Evolutionary conservation across 2,113 vertebrate species (phyloP), one percentile per base, ranked within the genome.

Genomic region (Pogona vitticeps): DNA sequence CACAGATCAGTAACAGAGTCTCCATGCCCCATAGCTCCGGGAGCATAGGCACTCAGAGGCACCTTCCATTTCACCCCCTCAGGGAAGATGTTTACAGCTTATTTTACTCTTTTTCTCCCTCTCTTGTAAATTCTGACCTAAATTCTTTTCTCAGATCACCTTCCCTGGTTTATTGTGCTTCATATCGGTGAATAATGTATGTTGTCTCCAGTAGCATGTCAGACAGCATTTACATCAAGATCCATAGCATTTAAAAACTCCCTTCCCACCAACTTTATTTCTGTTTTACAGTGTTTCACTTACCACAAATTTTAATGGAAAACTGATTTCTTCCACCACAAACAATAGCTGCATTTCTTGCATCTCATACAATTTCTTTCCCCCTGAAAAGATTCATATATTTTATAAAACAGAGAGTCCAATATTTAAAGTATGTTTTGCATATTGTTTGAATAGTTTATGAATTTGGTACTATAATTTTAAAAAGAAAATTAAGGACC

Each of bases 81-180:
- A 85, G 80, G 68, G 91, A 90, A 89, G 40, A 15, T 76, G 86
- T 86, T 86, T 80, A 65, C 70, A 83, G 79, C 80, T 63, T 70
- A 8, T 92, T 91, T 86, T 70, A 75, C 2, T 67, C 61, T 63
- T 23, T 63, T 23, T 63, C 17, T 63, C 23, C 38, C 14, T 38
- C 21, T 40, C 81, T 86, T 91, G 88, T 78, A 88, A 93, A 90
- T 2, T 87, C 84, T 65, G 73, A 82, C 36, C 56, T 83, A 65
- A 88, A 89, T 93, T 88, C 56, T 36, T 77, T 80, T 63, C 73
- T 10, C 12, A 88, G 83, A 88, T 23, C 15, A 82, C 58, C 13
- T 92, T 21, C 23, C 5, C 1, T n/a, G 61, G 7, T 76, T 58
- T 58, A 80, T 6, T 26, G 77, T 84, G 75, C 56, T 68, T 91